Evolutionary conservation across 2,797 vertebrate genomes (phyloP).

Genomic region (Petrocephalus sullivani): DNA sequence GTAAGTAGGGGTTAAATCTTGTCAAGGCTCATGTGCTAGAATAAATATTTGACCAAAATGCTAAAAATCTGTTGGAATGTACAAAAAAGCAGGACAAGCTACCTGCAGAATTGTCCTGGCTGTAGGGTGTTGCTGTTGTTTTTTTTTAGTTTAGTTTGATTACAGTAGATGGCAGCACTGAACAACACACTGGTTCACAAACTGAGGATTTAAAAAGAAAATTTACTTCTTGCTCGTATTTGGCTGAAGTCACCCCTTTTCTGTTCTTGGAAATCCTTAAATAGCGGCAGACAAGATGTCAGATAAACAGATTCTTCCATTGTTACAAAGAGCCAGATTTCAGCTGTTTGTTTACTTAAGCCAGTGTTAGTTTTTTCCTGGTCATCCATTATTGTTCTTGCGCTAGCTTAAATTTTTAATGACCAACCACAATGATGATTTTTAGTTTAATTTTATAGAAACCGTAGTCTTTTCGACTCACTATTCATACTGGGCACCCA

Average conservation of each 20-base stretch:
- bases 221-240: not conserved
- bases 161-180: conserved; percentile 15
- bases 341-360: not conserved
- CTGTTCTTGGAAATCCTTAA: not conserved
- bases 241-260: not conserved
- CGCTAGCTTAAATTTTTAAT: not conserved
- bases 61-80: not conserved
- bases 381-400: no score
- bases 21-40: not conserved
- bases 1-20: not conserved
- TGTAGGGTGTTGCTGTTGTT: not conserved
- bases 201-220: not conserved
- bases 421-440: not conserved
- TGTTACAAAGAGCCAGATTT: not conserved
- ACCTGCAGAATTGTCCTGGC: not conserved
- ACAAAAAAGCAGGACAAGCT: not conserved
- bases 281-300: not conserved
- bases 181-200: not conserved
- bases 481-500: not conserved
- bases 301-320: not conserved
- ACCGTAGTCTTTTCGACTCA: not conserved
- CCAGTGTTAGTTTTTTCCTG: not conserved
- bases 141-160: not conserved
- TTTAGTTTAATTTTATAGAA: not conserved
- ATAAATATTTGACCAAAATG: not conserved